Base-by-base conservation (phyloP, 2,888 invertebrate species). In the Limulus polyphemus region DNA sequence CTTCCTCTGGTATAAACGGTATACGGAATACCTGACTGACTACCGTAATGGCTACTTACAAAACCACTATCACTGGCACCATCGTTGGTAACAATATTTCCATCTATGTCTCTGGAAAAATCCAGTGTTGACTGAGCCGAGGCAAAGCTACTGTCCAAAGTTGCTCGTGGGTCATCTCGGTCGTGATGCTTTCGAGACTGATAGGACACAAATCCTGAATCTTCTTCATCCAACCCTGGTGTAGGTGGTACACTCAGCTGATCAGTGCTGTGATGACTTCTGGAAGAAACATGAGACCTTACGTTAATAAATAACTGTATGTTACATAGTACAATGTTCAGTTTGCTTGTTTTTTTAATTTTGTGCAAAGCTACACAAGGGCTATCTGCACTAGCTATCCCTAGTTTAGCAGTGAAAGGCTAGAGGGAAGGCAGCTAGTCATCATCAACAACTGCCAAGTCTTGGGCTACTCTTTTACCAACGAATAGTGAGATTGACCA, bases 141-240 rank as follows among this genome's bases (percentile, higher is more conserved):
- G 14, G 55, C 54, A 52, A 61, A 63, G 14, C 62, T 66, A 50
- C 60, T 55, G 47, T 65, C 61, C n/a, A 62, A 58, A 5, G 62
- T 62, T 51, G 70, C 62, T 56, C 65, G 64, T 14, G 64, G 63
- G 62, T 61, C 65, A 48, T 62, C 59, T 11, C 11, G 16, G 11
- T 16, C 11, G 9, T 54, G 54, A n/a, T 11, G 54, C 32, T 69
- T 61, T 52, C 68, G 59, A 47, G 71, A 68, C 17, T 68, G 66
- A 60, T 71, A 70, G 7, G 70, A 70, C 5, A 67, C 67, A 56
- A 71, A 71, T 11, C 71, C 71, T 0, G 69, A 71, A 16, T 71
- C 70, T 64, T 70, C 70, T 32, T 70, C 70, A 49, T 69, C 69
- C 32, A 54, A 54, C 32, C 32, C 32, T 32, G 32, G 32, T 32